phyloP scores from a whole-genome alignment of 2,113 vertebrate genomes.

The Rhinoptilus africanus region DNA sequence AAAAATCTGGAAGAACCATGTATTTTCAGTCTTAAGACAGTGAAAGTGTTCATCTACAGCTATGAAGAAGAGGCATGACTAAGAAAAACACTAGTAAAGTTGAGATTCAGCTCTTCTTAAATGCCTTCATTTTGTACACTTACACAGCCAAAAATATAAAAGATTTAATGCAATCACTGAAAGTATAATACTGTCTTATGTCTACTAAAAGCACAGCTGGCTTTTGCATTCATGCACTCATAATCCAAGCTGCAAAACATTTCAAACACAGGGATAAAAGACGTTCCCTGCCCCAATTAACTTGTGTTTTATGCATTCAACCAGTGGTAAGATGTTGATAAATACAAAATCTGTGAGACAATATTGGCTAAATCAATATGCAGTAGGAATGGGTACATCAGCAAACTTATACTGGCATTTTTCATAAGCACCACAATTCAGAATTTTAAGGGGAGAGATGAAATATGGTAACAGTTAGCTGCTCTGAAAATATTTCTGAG shows the following conservation, averaged over 20 bases:
- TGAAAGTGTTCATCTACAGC: neutral
- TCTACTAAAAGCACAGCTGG: neutral
- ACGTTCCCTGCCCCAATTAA: neutral
- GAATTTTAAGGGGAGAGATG: neutral
- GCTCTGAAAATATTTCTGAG: constrained; percentile 6
- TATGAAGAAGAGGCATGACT: neutral
- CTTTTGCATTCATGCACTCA: neutral
- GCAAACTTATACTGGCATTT: neutral
- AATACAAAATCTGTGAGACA: neutral
- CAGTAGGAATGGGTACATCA: neutral
- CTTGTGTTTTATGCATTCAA: neutral
- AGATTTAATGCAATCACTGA: neutral
- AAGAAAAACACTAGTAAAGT: neutral
- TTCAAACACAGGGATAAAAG: neutral
- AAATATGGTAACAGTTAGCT: neutral
- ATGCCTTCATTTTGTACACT: neutral
- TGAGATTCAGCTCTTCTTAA: neutral
- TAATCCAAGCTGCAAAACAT: neutral
- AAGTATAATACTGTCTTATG: neutral
- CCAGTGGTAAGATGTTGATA: neutral
- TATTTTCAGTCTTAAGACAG: neutral
- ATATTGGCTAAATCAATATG: neutral
- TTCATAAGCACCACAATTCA: neutral
- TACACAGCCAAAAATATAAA: neutral
- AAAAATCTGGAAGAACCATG: neutral